Evolutionary conservation across 2,888 invertebrate species (phyloP).

Genomic region (Parasteatoda lunata): DNA sequence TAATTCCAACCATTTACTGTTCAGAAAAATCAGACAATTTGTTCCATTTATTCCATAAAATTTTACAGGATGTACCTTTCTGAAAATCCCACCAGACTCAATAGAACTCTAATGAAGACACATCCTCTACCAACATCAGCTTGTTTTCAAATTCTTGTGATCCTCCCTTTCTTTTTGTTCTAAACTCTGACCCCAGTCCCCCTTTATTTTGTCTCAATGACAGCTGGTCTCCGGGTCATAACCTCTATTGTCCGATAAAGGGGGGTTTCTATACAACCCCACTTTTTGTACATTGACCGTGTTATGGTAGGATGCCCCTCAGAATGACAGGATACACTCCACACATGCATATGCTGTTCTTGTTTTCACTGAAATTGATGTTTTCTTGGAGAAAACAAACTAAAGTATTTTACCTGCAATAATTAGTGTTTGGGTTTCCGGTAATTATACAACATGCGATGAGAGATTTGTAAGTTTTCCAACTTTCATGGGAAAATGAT

Average conservation of each 20-base stretch:
- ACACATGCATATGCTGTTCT: conserved; percentile 3
- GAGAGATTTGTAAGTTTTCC: too few relatives aligned
- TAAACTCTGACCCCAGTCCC: conserved; percentile 34
- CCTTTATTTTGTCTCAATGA: conserved; percentile 34
- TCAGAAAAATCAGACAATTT: too few relatives aligned
- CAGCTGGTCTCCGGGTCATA: conserved; percentile 55
- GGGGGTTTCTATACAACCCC: conserved; percentile 6
- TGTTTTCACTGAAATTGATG: conserved; percentile 39
- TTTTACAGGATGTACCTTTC: too few relatives aligned
- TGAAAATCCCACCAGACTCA: conserved; percentile 5
- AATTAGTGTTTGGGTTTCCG: too few relatives aligned
- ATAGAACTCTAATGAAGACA: conserved; percentile 40
- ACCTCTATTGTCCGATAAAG: conserved; percentile 20
- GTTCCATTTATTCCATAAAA: too few relatives aligned
- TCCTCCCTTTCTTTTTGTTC: conserved; percentile 33
- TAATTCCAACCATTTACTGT: too few relatives aligned
- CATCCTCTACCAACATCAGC: neutral
- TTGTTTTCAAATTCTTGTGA: neutral
- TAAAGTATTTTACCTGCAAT: neutral
- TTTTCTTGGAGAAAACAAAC: neutral
- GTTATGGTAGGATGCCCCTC: conserved; percentile 13
- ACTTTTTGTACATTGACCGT: conserved; percentile 1
- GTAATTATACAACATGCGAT: too few relatives aligned
- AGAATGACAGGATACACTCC: conserved; percentile 18
- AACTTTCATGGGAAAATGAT: too few relatives aligned